Conservation (phyloP, 2,797 vertebrate species). For the Pangasius krempfi region DNA sequence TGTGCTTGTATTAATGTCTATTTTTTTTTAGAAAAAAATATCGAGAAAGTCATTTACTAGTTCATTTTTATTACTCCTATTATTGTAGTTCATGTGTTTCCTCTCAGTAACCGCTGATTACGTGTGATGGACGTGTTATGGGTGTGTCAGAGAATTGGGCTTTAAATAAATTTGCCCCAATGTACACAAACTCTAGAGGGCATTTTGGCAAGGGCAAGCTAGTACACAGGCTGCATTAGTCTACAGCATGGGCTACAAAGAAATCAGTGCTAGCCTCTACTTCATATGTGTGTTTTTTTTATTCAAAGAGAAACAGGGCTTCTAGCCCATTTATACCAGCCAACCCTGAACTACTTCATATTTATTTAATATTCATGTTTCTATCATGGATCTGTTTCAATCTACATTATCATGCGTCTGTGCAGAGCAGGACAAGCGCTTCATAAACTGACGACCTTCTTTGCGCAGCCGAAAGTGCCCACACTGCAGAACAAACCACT, state of each 20-base stretch:
- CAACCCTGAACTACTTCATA: neutral
- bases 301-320: neutral
- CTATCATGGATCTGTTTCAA: too few relatives aligned
- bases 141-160: neutral
- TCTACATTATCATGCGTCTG: neutral
- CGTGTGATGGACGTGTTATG: neutral
- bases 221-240: neutral
- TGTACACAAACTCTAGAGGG: neutral
- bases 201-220: neutral
- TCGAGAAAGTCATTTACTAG: neutral
- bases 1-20: neutral
- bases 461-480: conserved; percentile 60
- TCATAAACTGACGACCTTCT: conserved; percentile 78
- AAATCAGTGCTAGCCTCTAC: neutral
- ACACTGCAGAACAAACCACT: neutral
- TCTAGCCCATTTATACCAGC: neutral
- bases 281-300: neutral
- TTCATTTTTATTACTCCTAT: neutral
- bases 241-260: neutral
- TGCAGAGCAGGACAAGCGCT: conserved; percentile 72
- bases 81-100: neutral
- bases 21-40: neutral
- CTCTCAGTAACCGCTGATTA: neutral
- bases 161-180: neutral
- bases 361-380: neutral